phyloP scores from a whole-genome alignment of 2,888 invertebrate species.

The Glyphotaelius pellucidus region DNA sequence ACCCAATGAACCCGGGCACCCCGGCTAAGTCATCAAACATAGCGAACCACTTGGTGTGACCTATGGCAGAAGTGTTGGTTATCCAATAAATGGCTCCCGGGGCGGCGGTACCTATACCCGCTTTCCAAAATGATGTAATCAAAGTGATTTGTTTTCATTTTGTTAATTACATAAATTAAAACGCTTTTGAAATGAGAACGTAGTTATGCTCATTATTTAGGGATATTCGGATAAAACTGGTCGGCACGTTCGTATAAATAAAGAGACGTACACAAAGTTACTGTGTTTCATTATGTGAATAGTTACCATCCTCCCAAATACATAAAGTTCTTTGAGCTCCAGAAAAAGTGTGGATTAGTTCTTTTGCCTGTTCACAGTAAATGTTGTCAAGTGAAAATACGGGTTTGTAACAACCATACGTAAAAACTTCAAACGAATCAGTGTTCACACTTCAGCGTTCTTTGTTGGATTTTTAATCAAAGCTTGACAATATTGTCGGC shows the following conservation, averaged over 20 bases:
- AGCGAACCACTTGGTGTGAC: too few relatives aligned
- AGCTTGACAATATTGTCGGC: background rate
- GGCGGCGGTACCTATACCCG: too few relatives aligned
- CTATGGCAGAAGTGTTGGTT: too few relatives aligned
- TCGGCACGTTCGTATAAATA: background rate
- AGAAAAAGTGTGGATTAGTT: background rate
- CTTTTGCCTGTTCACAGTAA: background rate
- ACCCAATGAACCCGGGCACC: too few relatives aligned
- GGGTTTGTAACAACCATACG: background rate
- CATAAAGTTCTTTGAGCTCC: background rate
- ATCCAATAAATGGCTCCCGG: too few relatives aligned
- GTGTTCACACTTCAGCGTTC: background rate
- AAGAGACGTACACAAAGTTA: background rate
- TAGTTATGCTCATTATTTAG: background rate
- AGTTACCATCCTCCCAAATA: background rate
- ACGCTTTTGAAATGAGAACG: too few relatives aligned
- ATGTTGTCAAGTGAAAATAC: background rate
- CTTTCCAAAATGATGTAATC: too few relatives aligned
- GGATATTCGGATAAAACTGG: too few relatives aligned
- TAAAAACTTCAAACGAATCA: background rate
- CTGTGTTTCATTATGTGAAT: background rate
- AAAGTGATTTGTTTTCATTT: too few relatives aligned
- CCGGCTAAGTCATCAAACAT: too few relatives aligned
- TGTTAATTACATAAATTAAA: too few relatives aligned
- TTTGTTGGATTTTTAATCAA: background rate